Conservation (phyloP, 1,140 invertebrate species). For the Psix sp. region DNA sequence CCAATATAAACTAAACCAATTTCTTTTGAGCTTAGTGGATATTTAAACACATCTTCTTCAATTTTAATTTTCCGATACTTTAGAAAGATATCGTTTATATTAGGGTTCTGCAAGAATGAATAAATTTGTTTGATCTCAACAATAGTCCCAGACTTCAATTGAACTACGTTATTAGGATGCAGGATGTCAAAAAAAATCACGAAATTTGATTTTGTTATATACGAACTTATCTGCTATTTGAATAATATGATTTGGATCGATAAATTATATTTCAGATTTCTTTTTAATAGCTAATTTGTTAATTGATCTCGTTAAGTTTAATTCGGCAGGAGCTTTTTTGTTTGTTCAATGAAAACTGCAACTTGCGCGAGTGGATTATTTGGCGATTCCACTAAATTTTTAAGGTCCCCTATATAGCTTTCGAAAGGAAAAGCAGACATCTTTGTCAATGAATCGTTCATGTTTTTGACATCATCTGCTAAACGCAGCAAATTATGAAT, state of each 20-base stretch:
- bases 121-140: conserved; percentile 8
- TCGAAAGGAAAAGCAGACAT: conserved; percentile 10
- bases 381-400: conserved; percentile 11
- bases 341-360: conserved; percentile 11
- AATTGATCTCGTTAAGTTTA: not conserved
- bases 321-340: conserved; percentile 1
- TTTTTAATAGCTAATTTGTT: not conserved
- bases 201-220: not conserved
- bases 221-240: not conserved
- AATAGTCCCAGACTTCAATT: not conserved
- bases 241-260: not conserved
- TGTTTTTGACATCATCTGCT: conserved; percentile 29
- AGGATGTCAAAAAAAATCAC: not conserved
- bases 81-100: not conserved
- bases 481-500: conserved; percentile 34
- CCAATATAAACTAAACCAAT: not conserved
- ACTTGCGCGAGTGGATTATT: conserved; percentile 29
- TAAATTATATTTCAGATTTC: not conserved
- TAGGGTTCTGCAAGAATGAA: not conserved
- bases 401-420: conserved; percentile 11
- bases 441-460: conserved; percentile 8
- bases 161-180: conserved; percentile 7
- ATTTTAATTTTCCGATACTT: no score
- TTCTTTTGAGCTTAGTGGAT: not conserved
- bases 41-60: conserved; percentile 3